These are phyloP conservation scores for Solenopsis fugax DNA, from an alignment of 1,140 invertebrate species.

Conservation along the genomic window DNA sequence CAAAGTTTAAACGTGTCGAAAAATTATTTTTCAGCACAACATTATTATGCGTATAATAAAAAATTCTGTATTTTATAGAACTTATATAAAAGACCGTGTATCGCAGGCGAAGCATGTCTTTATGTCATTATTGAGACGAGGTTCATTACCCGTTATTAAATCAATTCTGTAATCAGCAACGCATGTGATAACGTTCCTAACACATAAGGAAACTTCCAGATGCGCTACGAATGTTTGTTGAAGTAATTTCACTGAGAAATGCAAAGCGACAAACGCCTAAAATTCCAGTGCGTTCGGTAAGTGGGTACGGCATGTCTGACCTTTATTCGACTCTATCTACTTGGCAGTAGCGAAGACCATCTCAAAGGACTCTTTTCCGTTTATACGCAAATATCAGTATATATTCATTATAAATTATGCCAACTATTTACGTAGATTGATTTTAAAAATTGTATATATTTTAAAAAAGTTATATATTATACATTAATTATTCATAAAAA, in stretches of 20 bases:
- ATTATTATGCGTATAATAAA: background rate
- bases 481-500: too few relatives aligned
- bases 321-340: constrained; percentile 51
- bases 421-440: background rate
- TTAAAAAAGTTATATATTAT: background rate
- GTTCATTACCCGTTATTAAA: constrained; percentile 41
- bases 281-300: constrained; percentile 19
- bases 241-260: constrained; percentile 27
- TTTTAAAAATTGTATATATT: background rate
- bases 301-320: constrained; percentile 30
- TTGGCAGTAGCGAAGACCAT: background rate
- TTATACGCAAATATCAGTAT: background rate
- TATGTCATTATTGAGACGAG: constrained; percentile 12
- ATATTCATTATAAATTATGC: constrained; percentile 3
- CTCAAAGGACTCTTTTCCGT: too few relatives aligned
- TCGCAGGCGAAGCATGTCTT: background rate
- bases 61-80: background rate
- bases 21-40: background rate
- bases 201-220: constrained; percentile 9
- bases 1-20: background rate
- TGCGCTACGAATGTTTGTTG: constrained; percentile 11
- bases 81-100: background rate
- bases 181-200: background rate
- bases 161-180: constrained; percentile 12
- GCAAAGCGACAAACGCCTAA: background rate